Conservation (phyloP, 2,888 invertebrate genomes). For the Drosophila parthenogenetica region DNA sequence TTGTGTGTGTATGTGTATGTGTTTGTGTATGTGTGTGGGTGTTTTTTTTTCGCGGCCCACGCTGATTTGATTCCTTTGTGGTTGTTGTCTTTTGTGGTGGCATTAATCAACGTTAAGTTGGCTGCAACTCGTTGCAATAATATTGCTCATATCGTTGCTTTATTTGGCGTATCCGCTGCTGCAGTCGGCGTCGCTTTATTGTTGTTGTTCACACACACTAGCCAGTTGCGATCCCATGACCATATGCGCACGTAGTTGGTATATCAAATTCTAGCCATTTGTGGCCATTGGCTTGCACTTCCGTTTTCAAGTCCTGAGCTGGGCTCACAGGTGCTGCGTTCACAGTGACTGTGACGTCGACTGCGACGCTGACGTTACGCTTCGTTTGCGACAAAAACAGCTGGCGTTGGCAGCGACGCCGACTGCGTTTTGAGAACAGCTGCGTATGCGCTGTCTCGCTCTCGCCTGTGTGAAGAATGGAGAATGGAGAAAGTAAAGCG, state of each 20-base stretch:
- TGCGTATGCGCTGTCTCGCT: constrained; percentile 41
- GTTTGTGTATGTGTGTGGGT: no score
- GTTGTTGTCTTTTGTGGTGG: constrained; percentile 10
- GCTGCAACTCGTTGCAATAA: constrained; percentile 15
- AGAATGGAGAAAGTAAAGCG: constrained; percentile 70
- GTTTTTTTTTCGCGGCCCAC: constrained; percentile 25
- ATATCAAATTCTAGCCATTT: constrained; percentile 72
- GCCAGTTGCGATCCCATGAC: constrained; percentile 44
- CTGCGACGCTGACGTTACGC: constrained; percentile 21
- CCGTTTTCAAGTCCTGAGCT: constrained; percentile 53
- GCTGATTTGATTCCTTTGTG: constrained; percentile 12
- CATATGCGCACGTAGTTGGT: constrained; percentile 46
- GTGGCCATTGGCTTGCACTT: constrained; percentile 76
- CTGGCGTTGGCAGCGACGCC: constrained; percentile 27
- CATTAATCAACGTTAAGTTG: constrained; percentile 33
- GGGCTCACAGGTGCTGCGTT: constrained; percentile 57
- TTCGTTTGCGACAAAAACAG: constrained; percentile 17
- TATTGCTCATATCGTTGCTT: constrained; percentile 35
- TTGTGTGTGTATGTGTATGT: no score
- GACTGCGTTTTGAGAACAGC: constrained; percentile 50
- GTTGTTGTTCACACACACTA: constrained; percentile 26
- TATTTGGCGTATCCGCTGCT: constrained; percentile 74
- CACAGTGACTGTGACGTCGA: constrained; percentile 1
- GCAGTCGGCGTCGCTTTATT: constrained; percentile 60
- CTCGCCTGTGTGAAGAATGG: constrained; percentile 13